Conservation (phyloP, 2,888 invertebrate genomes). For the Erebia ligea region DNA sequence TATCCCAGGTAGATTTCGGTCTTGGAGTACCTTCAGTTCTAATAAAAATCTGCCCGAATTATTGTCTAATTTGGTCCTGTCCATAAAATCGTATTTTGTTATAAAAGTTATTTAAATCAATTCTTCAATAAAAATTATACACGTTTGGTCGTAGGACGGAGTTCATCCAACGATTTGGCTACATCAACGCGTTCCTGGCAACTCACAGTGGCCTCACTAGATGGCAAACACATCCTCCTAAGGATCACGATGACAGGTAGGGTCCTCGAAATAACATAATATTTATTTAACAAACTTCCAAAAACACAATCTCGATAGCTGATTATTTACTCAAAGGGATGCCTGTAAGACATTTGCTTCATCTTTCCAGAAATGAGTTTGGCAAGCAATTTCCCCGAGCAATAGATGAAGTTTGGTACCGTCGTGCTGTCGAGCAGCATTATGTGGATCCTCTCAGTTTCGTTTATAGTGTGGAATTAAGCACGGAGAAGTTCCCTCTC, state of each 20-base stretch:
- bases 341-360: neutral
- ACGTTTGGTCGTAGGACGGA: conserved; percentile 86
- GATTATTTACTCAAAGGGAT: too few species aligned
- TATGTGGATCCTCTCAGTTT: conserved; percentile 90
- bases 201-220: conserved; percentile 95
- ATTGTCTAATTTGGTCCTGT: neutral
- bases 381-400: conserved; percentile 89
- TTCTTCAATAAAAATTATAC: neutral
- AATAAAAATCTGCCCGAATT: neutral
- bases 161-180: conserved; percentile 92
- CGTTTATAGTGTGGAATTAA: conserved; percentile 85
- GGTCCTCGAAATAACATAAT: conserved; percentile 25
- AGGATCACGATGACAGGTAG: conserved; percentile 72
- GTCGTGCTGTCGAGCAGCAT: conserved; percentile 93
- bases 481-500: conserved; percentile 69
- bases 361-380: conserved; percentile 84
- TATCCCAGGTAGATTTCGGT: too few species aligned
- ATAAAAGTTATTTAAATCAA: neutral
- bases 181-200: conserved; percentile 93
- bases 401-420: conserved; percentile 95
- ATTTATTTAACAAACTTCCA: too few species aligned
- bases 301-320: neutral
- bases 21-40: neutral
- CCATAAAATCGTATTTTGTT: neutral
- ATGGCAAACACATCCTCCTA: conserved; percentile 89